These are phyloP conservation scores for Pogonus chalceus DNA, from an alignment of 1,140 invertebrate species.

Conservation along the genomic window DNA sequence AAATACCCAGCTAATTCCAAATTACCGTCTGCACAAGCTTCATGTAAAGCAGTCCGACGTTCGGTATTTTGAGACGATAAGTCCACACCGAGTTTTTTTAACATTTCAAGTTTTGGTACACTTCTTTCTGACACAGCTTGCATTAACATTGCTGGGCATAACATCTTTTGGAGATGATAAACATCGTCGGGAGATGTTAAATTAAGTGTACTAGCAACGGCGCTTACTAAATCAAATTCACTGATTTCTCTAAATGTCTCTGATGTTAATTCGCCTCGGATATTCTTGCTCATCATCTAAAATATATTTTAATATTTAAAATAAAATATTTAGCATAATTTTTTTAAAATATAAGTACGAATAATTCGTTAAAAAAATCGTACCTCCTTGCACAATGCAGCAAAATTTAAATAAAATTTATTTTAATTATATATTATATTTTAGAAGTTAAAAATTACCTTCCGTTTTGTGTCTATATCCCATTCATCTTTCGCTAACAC, in stretches of 20 bases:
- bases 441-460: slow-evolving; percentile 36
- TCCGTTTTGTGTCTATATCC: slow-evolving; percentile 58
- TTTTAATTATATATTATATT: slow-evolving; percentile 17
- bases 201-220: slow-evolving; percentile 53
- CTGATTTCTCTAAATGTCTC: slow-evolving; percentile 28
- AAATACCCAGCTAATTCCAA: slow-evolving; percentile 59
- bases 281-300: slow-evolving; percentile 70
- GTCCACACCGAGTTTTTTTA: slow-evolving; percentile 53
- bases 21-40: slow-evolving; percentile 66
- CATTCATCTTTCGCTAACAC: slow-evolving; percentile 78
- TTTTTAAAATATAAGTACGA: too few species aligned
- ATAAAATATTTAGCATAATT: slow-evolving; percentile 9
- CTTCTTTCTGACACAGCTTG: slow-evolving; percentile 60
- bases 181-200: slow-evolving; percentile 58
- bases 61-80: slow-evolving; percentile 69
- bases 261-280: slow-evolving; percentile 56
- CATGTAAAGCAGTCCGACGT: slow-evolving; percentile 68
- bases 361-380: too few species aligned
- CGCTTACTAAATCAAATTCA: slow-evolving; percentile 54
- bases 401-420: too few species aligned
- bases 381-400: too few species aligned
- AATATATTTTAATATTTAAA: slow-evolving; percentile 15
- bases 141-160: slow-evolving; percentile 70
- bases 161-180: slow-evolving; percentile 54
- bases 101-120: slow-evolving; percentile 39